Base-by-base conservation (phyloP, 2,113 vertebrate genomes). In the Forbesichthys agassizii region DNA sequence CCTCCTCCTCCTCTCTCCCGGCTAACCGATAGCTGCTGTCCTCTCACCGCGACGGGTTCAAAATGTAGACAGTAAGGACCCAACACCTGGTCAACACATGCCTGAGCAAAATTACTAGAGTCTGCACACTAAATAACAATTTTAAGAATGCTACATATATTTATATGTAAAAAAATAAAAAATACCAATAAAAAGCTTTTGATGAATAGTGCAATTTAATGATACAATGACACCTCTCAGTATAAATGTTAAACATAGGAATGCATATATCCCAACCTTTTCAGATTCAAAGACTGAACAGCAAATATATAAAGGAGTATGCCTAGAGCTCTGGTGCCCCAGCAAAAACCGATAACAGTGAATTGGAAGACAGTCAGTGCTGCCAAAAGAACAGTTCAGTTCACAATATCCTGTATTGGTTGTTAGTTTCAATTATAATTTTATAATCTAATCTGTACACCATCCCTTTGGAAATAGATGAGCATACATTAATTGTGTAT, bases 31-130 rank as follows among this genome's bases (percentile, higher is more conserved):
- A 73, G 83, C 75, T 76, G 76, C 64, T 77, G 77, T 83, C 74
- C 76, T 77, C 81, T 81, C 89, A 88, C 88, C 87, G 88, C 86
- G 71, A 81, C 77, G 83, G 78, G 88, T 92, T 93, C 82, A 92
- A 92, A 92, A 88, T 81, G 84, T 74, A 76, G 14, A 64, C 12
- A 9, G 13, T 58, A 62, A 89, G 80, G 91, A 89, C 90, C 91
- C 56, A 0, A 10, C 0, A 42, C 33, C 12, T 0, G 71, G 57
- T 80, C 1, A 53, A 61, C 14, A 18, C 0, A 2, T 69, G 91
- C 91, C 89, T 85, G 86, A 84, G 18, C 68, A 82, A 80, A 88
- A 88, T 52, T 52, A 12, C 13, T 5, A 52, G 3, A 52, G 3
- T 12, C 11, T 14, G 49, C n/a, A 12, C n/a, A 3, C 3, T 16